Conservation (phyloP, 2,888 invertebrate species). For the Sipha maydis region DNA sequence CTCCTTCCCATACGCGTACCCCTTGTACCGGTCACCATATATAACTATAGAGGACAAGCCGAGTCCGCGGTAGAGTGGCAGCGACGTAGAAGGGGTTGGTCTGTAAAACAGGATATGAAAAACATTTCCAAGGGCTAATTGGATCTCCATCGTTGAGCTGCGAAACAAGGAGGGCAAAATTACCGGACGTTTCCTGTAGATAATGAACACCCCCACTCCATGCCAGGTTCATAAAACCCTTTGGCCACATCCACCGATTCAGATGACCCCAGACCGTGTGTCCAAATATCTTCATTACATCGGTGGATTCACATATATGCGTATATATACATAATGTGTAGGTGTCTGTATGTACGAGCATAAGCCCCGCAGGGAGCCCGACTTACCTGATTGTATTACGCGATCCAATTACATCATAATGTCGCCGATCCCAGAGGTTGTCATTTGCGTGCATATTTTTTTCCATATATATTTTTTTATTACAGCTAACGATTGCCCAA, state of each 20-base stretch:
- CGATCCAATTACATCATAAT: slow-evolving; percentile 49
- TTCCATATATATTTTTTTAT: background rate
- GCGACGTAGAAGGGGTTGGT: background rate
- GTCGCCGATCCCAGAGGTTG: slow-evolving; percentile 43
- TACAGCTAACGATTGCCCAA: slow-evolving; percentile 1
- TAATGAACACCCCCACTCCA: slow-evolving; percentile 40
- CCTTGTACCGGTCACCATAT: background rate
- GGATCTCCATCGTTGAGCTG: slow-evolving; percentile 54
- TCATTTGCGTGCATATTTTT: background rate
- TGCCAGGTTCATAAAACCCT: slow-evolving; percentile 24
- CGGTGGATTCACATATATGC: background rate
- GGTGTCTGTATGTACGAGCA: background rate
- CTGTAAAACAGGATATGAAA: slow-evolving; percentile 61
- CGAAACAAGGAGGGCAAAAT: slow-evolving; percentile 60
- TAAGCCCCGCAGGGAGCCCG: slow-evolving; percentile 24
- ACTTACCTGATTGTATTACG: slow-evolving; percentile 36
- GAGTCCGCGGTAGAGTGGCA: background rate
- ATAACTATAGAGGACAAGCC: slow-evolving; percentile 3
- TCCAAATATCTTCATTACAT: slow-evolving; percentile 54
- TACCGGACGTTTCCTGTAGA: slow-evolving; percentile 59
- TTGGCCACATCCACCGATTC: slow-evolving; percentile 21
- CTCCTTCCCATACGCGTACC: background rate
- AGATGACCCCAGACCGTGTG: slow-evolving; percentile 25
- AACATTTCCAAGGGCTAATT: slow-evolving; percentile 61
- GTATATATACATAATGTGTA: background rate